Evolutionary conservation across 1,140 invertebrate species (phyloP).

Genomic region (Cotesia glomerata): DNA sequence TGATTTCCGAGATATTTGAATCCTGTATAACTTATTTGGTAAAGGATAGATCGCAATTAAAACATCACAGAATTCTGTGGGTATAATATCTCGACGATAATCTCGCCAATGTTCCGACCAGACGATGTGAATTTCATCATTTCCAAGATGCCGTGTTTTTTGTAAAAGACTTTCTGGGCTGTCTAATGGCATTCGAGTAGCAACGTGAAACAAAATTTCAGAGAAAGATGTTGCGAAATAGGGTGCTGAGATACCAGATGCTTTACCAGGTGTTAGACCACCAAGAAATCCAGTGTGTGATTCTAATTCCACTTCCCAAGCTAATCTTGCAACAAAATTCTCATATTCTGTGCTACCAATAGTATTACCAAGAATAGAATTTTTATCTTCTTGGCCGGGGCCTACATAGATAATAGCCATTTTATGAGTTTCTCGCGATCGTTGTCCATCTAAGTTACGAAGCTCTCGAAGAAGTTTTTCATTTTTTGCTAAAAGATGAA

Average conservation of each 20-base stretch:
- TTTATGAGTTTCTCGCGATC: slow-evolving; percentile 95
- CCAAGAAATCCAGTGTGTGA: slow-evolving; percentile 95
- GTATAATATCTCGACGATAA: slow-evolving; percentile 95
- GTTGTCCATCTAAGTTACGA: slow-evolving; percentile 90
- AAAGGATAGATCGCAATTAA: slow-evolving; percentile 97
- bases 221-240: slow-evolving; percentile 93
- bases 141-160: slow-evolving; percentile 95
- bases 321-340: slow-evolving; percentile 90
- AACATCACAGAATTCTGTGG: slow-evolving; percentile 99
- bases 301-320: slow-evolving; percentile 96
- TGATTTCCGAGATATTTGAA: slow-evolving; percentile 58
- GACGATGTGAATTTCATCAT: slow-evolving; percentile 99
- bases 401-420: slow-evolving; percentile 98
- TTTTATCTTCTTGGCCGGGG: slow-evolving; percentile 95
- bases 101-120: slow-evolving; percentile 97
- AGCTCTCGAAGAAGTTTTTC: slow-evolving; percentile 91
- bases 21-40: slow-evolving; percentile 66
- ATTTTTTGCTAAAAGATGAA: slow-evolving; percentile 88
- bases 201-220: slow-evolving; percentile 92
- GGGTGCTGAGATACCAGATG: slow-evolving; percentile 89
- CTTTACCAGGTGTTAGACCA: slow-evolving; percentile 89
- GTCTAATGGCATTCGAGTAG: slow-evolving; percentile 94
- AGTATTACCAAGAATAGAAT: slow-evolving; percentile 78
- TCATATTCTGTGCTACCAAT: slow-evolving; percentile 91
- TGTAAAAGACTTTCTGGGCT: slow-evolving; percentile 85